These are phyloP conservation scores for Tinea pellionella DNA, from an alignment of 2,888 invertebrate genomes.

Conservation along the genomic window DNA sequence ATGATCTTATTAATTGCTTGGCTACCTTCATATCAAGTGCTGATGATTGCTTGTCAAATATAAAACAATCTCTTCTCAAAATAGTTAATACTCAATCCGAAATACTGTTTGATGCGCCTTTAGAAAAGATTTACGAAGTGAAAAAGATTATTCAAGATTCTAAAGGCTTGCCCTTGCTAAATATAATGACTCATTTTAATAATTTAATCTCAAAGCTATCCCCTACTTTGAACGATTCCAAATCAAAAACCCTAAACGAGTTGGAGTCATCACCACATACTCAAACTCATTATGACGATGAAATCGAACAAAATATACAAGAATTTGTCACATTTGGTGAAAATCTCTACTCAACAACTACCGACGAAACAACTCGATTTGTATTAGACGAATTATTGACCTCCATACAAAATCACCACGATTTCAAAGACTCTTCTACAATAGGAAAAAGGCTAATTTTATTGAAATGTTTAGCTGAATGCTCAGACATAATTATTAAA, in stretches of 20 bases:
- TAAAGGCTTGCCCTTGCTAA: conserved; percentile 20
- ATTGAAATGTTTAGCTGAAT: conserved; percentile 47
- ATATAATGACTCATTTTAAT: conserved; percentile 21
- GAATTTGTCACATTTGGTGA: conserved; percentile 27
- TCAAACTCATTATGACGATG: conserved; percentile 19
- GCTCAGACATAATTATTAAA: conserved; percentile 33
- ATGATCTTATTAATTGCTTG: conserved; percentile 31
- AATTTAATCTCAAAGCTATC: conserved; percentile 25
- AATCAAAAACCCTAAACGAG: conserved; percentile 16
- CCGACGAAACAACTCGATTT: conserved; percentile 20
- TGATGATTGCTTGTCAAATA: conserved; percentile 32
- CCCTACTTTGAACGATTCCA: conserved; percentile 25
- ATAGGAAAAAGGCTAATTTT: conserved; percentile 41
- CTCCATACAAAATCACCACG: conserved; percentile 38
- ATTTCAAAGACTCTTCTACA: conserved; percentile 37
- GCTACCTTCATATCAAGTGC: conserved; percentile 33
- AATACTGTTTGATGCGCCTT: conserved; percentile 31
- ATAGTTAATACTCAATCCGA: conserved; percentile 37
- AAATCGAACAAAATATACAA: conserved; percentile 27
- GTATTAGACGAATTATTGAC: conserved; percentile 27
- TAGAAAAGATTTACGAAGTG: conserved; percentile 26
- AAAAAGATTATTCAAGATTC: conserved; percentile 21
- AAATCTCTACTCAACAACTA: conserved; percentile 15
- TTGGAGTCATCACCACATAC: background rate
- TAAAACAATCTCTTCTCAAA: conserved; percentile 33